phyloP scores from a whole-genome alignment of 2,113 vertebrate genomes.

The Takifugu bimaculatus region DNA sequence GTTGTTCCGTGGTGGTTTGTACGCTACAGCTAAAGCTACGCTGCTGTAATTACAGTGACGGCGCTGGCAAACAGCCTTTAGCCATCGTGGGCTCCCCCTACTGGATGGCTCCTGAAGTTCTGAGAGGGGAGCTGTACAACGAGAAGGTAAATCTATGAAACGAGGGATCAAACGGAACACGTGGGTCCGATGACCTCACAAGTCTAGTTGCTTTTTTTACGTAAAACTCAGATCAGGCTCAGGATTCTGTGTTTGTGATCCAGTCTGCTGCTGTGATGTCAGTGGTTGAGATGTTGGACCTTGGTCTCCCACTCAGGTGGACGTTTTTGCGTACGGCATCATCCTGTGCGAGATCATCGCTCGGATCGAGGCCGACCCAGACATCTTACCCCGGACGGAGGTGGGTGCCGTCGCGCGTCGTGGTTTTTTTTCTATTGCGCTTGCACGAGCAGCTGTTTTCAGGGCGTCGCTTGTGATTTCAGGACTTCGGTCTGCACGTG shows the following conservation, averaged over 20 bases:
- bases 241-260: too few species aligned
- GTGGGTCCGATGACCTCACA: background rate
- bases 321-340: constrained; percentile 90
- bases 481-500: constrained; percentile 92
- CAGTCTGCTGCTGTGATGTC: too few species aligned
- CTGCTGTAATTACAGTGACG: constrained; percentile 71
- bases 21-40: background rate
- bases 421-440: too few species aligned
- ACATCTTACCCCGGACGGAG: constrained; percentile 90
- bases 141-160: constrained; percentile 83
- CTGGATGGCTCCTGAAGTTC: constrained; percentile 96
- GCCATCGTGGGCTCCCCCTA: constrained; percentile 93
- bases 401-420: constrained; percentile 66
- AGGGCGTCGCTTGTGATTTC: background rate
- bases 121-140: constrained; percentile 88
- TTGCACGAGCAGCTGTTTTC: background rate
- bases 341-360: constrained; percentile 94
- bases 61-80: constrained; percentile 80
- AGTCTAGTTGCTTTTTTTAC: background rate
- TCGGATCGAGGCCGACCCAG: constrained; percentile 89
- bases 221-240: too few species aligned
- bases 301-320: constrained; percentile 54
- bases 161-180: background rate
- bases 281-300: too few species aligned
- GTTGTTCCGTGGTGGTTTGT: background rate